Evolutionary conservation across 2,888 invertebrate species (phyloP), one percentile per base, ranked within the genome.

Genomic region (Pterostichus madidus): DNA sequence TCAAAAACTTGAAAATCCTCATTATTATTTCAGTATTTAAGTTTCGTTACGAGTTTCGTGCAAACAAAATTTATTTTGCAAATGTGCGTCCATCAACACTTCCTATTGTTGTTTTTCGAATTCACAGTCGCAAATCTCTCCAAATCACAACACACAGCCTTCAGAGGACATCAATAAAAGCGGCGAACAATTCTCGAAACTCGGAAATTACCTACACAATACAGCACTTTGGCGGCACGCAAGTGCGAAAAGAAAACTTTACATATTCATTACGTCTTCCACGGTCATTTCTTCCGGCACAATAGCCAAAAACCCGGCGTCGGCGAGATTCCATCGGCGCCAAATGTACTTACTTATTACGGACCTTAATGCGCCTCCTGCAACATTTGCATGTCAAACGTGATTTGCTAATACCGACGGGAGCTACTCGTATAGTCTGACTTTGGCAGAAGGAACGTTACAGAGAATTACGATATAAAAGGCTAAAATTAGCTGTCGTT

Each of bases 241-340:
- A 68, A 56, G 46, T 71, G 52, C 68, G 59, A 80, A 80, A 64
- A 64, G 49, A 79, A 71, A 79, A 53, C 39, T 80, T 80, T 68
- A 80, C 71, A 71, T 80, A 64, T 80, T 80, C 80, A 80, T 80
- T 80, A 53, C 61, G 24, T 71, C 71, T 80, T 80, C 64, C 64
- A 49, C 64, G 52, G 80, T 80, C 68, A 80, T 80, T 68, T 71
- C 71, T 71, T 80, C 56, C 49, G 52, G 52, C 68, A 68, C 64
- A 46, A 68, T 46, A 68, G 80, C 68, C 39, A 35, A 77, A 77
- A 35, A 32, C 49, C 49, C 49, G 49, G 44, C 13, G n/a, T 35
- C 32, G 44, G 13, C 15, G 13, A 1, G 17, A 24, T 8, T 31
- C 53, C 32, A 35, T 53, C 32, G 32, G 8, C 78, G 59, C 32